Percentiles rank a stretch among this genome's conserved stretches.
Conservation (phyloP, 2,113 vertebrate genomes). For the Copsychus sechellarum region DNA sequence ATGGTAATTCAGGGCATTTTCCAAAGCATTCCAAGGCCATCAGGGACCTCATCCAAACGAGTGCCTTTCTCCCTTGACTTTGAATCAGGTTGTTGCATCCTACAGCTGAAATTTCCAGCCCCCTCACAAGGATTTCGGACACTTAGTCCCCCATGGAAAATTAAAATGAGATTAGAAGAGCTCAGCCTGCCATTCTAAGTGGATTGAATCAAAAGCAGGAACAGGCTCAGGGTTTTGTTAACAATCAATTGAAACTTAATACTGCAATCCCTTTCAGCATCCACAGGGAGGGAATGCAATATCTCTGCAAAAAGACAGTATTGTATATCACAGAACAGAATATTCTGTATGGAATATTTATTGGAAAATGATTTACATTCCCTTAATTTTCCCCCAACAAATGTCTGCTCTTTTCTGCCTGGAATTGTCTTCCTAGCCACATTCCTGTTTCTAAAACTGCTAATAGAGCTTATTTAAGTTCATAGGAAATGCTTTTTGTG, state of each 20-base stretch:
- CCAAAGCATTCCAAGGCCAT: accelerated
- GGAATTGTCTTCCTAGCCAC: constrained; percentile 9
- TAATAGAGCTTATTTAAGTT: constrained; percentile 40
- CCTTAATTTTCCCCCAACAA: constrained; percentile 24
- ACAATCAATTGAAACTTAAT: constrained; percentile 54
- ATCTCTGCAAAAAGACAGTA: constrained; percentile 40
- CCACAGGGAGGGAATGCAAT: constrained; percentile 50
- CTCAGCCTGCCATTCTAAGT: constrained; percentile 56
- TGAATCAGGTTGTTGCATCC: background rate
- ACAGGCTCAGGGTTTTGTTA: constrained; percentile 50
- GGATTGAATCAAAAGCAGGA: constrained; percentile 58
- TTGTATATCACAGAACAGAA: constrained; percentile 38
- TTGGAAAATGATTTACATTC: constrained; percentile 56
- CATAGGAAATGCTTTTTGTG: background rate
- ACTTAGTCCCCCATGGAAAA: constrained; percentile 41
- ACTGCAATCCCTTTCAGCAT: constrained; percentile 36
- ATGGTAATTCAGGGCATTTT: background rate
- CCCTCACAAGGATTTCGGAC: constrained; percentile 15
- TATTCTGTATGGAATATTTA: constrained; percentile 56
- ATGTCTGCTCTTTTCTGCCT: constrained; percentile 22
- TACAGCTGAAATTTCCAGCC: constrained; percentile 9
- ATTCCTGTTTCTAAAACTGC: background rate
- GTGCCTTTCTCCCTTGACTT: background rate
- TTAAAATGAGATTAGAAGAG: constrained; percentile 62
- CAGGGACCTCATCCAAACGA: background rate